These are phyloP conservation scores for Chydorus sphaericus DNA, from an alignment of 2,888 invertebrate genomes.

Conservation along the genomic window DNA sequence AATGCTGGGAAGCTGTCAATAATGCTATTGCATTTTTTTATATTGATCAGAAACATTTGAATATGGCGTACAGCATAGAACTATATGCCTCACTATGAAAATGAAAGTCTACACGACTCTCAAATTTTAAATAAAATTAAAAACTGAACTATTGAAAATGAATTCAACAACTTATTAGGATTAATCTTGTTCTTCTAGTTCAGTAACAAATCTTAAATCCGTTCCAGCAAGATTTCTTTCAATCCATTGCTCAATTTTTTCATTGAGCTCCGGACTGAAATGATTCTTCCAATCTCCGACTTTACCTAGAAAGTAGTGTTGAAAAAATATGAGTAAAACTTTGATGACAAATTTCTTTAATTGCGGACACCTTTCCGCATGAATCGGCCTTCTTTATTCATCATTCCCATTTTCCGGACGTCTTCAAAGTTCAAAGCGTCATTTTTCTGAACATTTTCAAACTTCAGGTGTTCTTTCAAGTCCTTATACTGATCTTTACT, in stretches of 20 bases:
- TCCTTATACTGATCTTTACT: slow-evolving; percentile 47
- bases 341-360: not conserved
- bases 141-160: too few species aligned
- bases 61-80: too few species aligned
- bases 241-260: slow-evolving; percentile 56
- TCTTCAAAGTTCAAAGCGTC: slow-evolving; percentile 46
- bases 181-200: slow-evolving; percentile 10
- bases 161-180: too few species aligned
- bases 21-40: too few species aligned
- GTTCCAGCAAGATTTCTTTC: slow-evolving; percentile 30
- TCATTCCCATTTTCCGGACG: not conserved
- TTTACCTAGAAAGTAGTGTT: too few species aligned
- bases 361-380: slow-evolving; percentile 15
- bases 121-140: too few species aligned
- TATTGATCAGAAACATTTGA: too few species aligned
- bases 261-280: slow-evolving; percentile 54
- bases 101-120: too few species aligned
- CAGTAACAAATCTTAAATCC: slow-evolving; percentile 1
- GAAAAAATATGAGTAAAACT: not conserved
- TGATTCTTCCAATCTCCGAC: slow-evolving; percentile 69
- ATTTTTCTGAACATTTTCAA: slow-evolving; percentile 66
- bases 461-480: slow-evolving; percentile 57
- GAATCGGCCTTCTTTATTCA: slow-evolving; percentile 11
- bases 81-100: too few species aligned
- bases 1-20: too few species aligned